Evolutionary conservation across 2,888 invertebrate species (phyloP).

Genomic region (Bursaphelenchus okinawaensis): DNA sequence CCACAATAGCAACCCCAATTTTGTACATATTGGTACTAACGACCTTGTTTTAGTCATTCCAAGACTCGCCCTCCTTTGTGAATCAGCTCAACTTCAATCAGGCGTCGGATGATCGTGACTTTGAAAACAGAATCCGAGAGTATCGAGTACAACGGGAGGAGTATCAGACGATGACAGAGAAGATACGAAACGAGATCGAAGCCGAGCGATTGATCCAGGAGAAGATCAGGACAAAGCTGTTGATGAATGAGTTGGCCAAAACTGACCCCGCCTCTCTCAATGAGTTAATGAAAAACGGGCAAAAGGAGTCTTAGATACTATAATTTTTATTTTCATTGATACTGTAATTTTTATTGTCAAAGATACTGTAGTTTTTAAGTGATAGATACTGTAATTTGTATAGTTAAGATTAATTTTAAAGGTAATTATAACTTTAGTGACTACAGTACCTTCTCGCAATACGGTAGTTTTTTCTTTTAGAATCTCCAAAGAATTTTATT

Average conservation of each 20-base stretch:
- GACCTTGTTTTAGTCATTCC: neutral
- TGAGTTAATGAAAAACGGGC: neutral
- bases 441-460: too few relatives aligned
- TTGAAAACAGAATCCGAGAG: neutral
- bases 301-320: too few relatives aligned
- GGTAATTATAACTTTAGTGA: too few relatives aligned
- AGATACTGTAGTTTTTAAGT: too few relatives aligned
- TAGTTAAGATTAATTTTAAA: too few relatives aligned
- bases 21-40: too few relatives aligned
- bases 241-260: neutral
- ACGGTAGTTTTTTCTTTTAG: too few relatives aligned
- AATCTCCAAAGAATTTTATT: too few relatives aligned
- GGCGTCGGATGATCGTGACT: neutral
- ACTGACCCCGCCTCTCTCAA: neutral
- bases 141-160: conserved; percentile 8
- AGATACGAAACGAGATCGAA: conserved; percentile 12
- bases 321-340: too few relatives aligned
- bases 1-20: too few relatives aligned
- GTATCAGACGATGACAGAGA: neutral
- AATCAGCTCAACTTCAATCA: neutral
- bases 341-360: too few relatives aligned
- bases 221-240: neutral
- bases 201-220: conserved; percentile 7
- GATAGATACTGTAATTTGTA: too few relatives aligned
- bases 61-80: neutral